These are phyloP conservation scores for Eupelmus urozonus DNA, from an alignment of 2,888 invertebrate species.

Conservation along the genomic window DNA sequence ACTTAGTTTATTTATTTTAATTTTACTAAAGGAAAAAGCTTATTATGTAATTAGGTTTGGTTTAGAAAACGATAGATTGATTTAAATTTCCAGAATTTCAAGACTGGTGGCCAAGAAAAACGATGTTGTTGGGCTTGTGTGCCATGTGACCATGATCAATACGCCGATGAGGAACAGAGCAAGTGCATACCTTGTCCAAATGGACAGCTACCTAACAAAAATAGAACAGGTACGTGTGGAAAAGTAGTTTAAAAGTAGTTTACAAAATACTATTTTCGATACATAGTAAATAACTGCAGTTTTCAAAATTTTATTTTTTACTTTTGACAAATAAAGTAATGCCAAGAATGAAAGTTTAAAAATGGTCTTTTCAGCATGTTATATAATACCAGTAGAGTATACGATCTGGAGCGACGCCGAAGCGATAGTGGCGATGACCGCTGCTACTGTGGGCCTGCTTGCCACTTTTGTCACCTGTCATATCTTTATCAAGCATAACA, in stretches of 20 bases:
- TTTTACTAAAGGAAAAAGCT: too few species aligned
- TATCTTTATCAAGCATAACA: constrained; percentile 83
- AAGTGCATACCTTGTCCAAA: constrained; percentile 81
- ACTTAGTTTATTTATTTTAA: too few species aligned
- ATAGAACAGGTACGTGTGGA: constrained; percentile 81
- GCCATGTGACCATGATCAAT: constrained; percentile 82
- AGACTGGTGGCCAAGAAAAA: constrained; percentile 81
- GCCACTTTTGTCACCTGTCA: constrained; percentile 81
- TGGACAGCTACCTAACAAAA: constrained; percentile 83
- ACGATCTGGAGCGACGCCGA: constrained; percentile 82
- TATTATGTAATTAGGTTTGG: too few species aligned
- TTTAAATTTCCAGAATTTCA: constrained; percentile 80
- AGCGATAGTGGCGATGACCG: constrained; percentile 81
- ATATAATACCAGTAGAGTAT: constrained; percentile 81
- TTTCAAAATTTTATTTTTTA: too few species aligned
- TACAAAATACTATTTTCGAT: too few species aligned
- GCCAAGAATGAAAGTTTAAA: too few species aligned
- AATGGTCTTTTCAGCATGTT: constrained; percentile 78
- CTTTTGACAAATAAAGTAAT: too few species aligned
- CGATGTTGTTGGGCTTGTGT: constrained; percentile 89
- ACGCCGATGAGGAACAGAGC: constrained; percentile 80
- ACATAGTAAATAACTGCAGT: too few species aligned
- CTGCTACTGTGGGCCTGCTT: constrained; percentile 82
- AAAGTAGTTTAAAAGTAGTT: too few species aligned
- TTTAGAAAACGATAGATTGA: too few species aligned